Evolutionary conservation across 2,888 invertebrate species (phyloP), one percentile per base, ranked within the genome.

Genomic region (Plutella xylostella): DNA sequence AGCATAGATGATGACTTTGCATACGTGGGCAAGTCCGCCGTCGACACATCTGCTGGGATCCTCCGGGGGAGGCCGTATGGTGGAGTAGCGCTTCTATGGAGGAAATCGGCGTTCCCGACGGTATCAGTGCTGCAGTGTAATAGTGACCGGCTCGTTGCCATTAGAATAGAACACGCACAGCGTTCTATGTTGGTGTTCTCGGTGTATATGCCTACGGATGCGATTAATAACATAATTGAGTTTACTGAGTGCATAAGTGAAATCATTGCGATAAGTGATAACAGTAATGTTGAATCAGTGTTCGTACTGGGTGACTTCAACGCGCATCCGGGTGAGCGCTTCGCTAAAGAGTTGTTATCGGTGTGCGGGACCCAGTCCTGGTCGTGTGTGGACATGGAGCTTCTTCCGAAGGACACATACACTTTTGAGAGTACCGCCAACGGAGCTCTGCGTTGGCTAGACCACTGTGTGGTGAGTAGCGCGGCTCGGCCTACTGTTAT

Each of bases 381-480:
- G 42, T 42, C 42, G 12, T 31, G 42, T 20, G 42, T 33, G 6
- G 42, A 31, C n/a, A 12, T 30, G 19, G 42, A 42, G 11, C 20
- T 42, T 31, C n/a, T 42, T 4, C 31, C 19, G 11, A 15, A n/a
- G 3, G 42, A 42, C 20, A 31, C 42, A 31, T 21, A 42, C 21
- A 42, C 42, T 14, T 42, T 31, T 42, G 20, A 19, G 9, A 22
- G 42, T 33, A 12, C 4, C 18, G 42, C 20, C 11, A 31, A 14
- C 22, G 42, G 42, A 11, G 7, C 28, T 11, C 28, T 6, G 15
- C 11, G 41, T 5, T 41, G 41, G 41, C 30, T 41, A 28, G n/a
- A n/a, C n/a, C n/a, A n/a, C n/a, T n/a, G n/a, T n/a, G n/a, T n/a
- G n/a, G n/a, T n/a, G n/a, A n/a, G 41, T 33, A 42, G 42, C 14